These are phyloP conservation scores for Scaptomyza hsui DNA, from an alignment of 1,140 invertebrate genomes.

Conservation along the genomic window DNA sequence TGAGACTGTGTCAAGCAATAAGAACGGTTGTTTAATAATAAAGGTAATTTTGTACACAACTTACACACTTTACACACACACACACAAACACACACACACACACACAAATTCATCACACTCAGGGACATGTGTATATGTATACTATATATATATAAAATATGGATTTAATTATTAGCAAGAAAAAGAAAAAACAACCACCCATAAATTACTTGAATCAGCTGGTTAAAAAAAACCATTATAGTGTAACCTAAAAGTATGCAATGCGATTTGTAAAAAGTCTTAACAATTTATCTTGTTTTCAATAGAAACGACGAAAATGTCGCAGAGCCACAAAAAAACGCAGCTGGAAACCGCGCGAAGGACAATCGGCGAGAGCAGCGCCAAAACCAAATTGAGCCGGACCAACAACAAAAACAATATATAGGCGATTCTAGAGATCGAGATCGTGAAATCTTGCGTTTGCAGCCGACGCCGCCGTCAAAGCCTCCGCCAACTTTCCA, in stretches of 20 bases:
- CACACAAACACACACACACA: too few species aligned
- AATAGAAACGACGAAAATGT: slow-evolving; percentile 64
- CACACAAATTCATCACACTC: too few species aligned
- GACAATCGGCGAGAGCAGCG: slow-evolving; percentile 15
- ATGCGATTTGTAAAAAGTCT: too few species aligned
- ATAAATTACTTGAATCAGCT: not conserved
- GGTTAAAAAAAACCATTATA: not conserved
- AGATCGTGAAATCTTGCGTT: slow-evolving; percentile 29
- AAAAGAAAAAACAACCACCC: too few species aligned
- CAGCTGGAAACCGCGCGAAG: slow-evolving; percentile 9
- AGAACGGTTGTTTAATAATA: slow-evolving; percentile 2
- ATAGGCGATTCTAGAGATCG: too few species aligned
- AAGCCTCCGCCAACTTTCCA: slow-evolving; percentile 48
- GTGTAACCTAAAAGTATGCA: not conserved
- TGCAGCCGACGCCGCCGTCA: slow-evolving; percentile 53
- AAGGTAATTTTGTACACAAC: slow-evolving; percentile 24
- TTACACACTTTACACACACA: not conserved
- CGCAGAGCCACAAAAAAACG: slow-evolving; percentile 13
- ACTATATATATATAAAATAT: too few species aligned
- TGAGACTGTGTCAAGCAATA: not conserved
- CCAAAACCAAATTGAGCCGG: slow-evolving; percentile 2
- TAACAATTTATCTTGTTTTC: not conserved
- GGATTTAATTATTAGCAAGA: too few species aligned
- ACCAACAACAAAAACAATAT: slow-evolving; percentile 5
- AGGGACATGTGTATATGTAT: too few species aligned